Percentiles rank a stretch among this genome's conserved stretches.
phyloP scores from a whole-genome alignment of 37 sponge, comb jelly and placozoan genomes.

The Hexactinellida sp. region DNA sequence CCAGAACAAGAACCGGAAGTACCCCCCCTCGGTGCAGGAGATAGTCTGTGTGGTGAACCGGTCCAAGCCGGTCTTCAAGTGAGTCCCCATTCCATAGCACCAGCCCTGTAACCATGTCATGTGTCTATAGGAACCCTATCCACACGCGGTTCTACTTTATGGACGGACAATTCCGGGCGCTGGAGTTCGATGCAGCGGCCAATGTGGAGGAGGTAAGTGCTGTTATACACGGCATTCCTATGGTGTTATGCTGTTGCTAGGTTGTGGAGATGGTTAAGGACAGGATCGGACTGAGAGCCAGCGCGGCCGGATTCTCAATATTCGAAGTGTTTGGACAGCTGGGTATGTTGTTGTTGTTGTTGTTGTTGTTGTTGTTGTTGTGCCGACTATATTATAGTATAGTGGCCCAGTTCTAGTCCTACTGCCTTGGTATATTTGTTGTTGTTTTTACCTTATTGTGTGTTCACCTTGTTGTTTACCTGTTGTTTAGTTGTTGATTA shows the following conservation, averaged over 20 bases:
- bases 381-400: neutral
- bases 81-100: neutral
- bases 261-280: slow-evolving; percentile 80
- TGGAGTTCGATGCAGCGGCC: slow-evolving; percentile 76
- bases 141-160: slow-evolving; percentile 91
- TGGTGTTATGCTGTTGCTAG: slow-evolving; percentile 23
- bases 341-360: slow-evolving; percentile 5
- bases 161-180: slow-evolving; percentile 89
- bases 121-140: slow-evolving; percentile 55
- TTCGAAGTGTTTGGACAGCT: slow-evolving; percentile 84
- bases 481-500: no score
- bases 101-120: neutral
- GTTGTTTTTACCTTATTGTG: neutral
- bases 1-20: slow-evolving; percentile 74
- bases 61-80: slow-evolving; percentile 25
- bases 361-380: neutral
- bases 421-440: neutral
- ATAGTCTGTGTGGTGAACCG: slow-evolving; percentile 66
- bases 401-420: no score
- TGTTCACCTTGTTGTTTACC: neutral
- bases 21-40: slow-evolving; percentile 74
- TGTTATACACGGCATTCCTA: neutral
- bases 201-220: slow-evolving; percentile 61
- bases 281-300: slow-evolving; percentile 53
- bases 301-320: slow-evolving; percentile 62